Base-by-base conservation (phyloP, 2,888 invertebrate species). In the Lamellibrachia satsuma region DNA sequence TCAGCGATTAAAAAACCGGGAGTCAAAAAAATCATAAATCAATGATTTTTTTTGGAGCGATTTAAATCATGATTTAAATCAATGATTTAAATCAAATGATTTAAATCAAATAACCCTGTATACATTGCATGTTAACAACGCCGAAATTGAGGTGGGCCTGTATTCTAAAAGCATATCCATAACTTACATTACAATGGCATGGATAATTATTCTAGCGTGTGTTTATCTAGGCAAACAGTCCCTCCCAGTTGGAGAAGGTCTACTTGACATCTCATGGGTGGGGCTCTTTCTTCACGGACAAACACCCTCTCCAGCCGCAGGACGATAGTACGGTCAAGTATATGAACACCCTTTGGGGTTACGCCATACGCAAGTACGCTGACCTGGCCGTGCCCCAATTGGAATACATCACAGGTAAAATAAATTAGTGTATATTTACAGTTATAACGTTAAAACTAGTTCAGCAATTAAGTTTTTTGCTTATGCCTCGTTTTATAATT, bases 311-410 rank as follows among this genome's bases (percentile, higher is more conserved):
- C 15, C 94, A 94, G 90, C 91, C 93, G 90, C 92, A 91, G 1
- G 90, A 90, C 8, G 92, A 91, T 7, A 52, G 51, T 27, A 52
- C 27, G 11, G n/a, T 55, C 1, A 90, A 91, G 8, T 94, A 95
- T 91, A 95, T 95, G 95, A 95, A 96, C 52, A 97, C 98, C 0
- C 96, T 98, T 91, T 98, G 98, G 98, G 97, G 97, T 11, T 96
- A 97, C 93, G 96, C 98, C 51, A 97, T 98, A 93, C 97, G 97
- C 92, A 97, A 97, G 92, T 97, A 98, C 95, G 97, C 98, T 1
- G 97, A 97, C 96, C 96, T 98, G 91, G 98, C 98, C 95, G 96
- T 98, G 92, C 98, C 98, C 3, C 97, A 97, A 92, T 96, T 98
- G 92, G 97, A 97, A 92, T 95, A 95, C 93, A 94, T 96, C 52